Base-by-base conservation (phyloP, 1,140 invertebrate genomes). In the Cotesia chilonis region DNA sequence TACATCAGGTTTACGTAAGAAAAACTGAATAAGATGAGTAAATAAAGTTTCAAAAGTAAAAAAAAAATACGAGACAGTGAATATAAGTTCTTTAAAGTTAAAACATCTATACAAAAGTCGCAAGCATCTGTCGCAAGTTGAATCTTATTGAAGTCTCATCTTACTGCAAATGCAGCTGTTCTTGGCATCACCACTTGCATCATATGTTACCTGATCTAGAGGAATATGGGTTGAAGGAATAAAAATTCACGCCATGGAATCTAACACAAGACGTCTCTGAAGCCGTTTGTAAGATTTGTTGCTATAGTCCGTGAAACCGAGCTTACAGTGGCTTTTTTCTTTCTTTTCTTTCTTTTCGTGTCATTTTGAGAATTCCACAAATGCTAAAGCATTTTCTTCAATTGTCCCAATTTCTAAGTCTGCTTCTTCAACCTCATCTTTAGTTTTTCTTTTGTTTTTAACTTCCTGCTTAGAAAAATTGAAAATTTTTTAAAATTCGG, bases 391-490 rank as follows among this genome's bases (percentile, higher is more conserved):
- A 41, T 67, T 65, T 65, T 71, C 47, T 71, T 65, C 54, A 63
- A 71, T 71, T 71, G 69, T 71, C 51, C 60, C 60, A 71, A 71
- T 71, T 64, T 64, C 60, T 47, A 64, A 37, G 38, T 28, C 47
- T 64, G 20, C 65, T 54, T 35, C 38, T 57, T n/a, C 3, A 4
- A 37, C 17, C 37, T 64, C 14, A 41, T 63, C 35, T 38, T 47
- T 10, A 14, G 5, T 12, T 41, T 63, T 47, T 28, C n/a, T n/a
- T 17, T 60, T 20, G 28, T 35, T 68, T 51, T 35, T 51, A 28
- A 12, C 1, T 38, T 59, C 54, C 1, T 3, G 3, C 28, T 28
- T 0, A 28, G 28, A 28, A 28, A 28, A 28, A 28, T 28, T 28
- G 28, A 68, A 68, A 10, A 28, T 28, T 28, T 28, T 35, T 35